phyloP scores from a whole-genome alignment of 1,140 invertebrate species.

The Dolichoris vasculosae region DNA sequence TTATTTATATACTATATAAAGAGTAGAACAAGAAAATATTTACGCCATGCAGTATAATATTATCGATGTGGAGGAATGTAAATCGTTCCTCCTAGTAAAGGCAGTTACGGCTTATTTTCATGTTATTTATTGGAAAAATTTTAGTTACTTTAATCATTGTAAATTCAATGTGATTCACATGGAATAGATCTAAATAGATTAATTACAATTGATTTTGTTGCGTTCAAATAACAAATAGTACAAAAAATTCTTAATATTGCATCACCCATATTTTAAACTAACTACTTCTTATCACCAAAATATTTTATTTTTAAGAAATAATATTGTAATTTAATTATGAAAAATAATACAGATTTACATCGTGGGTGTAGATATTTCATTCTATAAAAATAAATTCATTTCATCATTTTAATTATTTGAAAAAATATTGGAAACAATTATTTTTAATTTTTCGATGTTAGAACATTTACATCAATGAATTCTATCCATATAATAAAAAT shows the following conservation, averaged over 20 bases:
- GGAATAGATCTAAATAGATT: background rate
- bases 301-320: background rate
- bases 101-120: slow-evolving; percentile 39
- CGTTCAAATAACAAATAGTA: background rate
- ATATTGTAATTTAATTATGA: background rate
- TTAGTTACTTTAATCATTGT: background rate
- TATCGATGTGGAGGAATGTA: slow-evolving; percentile 51
- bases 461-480: background rate
- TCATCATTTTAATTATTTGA: background rate
- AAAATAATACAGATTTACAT: background rate
- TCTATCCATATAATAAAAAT: background rate
- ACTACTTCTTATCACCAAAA: slow-evolving; percentile 16
- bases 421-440: background rate
- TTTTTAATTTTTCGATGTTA: background rate
- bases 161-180: background rate
- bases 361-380: background rate
- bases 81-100: slow-evolving; percentile 47
- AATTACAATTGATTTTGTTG: background rate
- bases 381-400: background rate
- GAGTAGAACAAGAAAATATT: slow-evolving; percentile 33
- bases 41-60: slow-evolving; percentile 27
- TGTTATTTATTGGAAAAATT: background rate
- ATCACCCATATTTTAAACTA: slow-evolving; percentile 24
- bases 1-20: slow-evolving; percentile 36
- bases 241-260: background rate